Evolutionary conservation across 2,113 vertebrate species (phyloP), one percentile per base, ranked within the genome.

Genomic region (Aphyosemion australe): DNA sequence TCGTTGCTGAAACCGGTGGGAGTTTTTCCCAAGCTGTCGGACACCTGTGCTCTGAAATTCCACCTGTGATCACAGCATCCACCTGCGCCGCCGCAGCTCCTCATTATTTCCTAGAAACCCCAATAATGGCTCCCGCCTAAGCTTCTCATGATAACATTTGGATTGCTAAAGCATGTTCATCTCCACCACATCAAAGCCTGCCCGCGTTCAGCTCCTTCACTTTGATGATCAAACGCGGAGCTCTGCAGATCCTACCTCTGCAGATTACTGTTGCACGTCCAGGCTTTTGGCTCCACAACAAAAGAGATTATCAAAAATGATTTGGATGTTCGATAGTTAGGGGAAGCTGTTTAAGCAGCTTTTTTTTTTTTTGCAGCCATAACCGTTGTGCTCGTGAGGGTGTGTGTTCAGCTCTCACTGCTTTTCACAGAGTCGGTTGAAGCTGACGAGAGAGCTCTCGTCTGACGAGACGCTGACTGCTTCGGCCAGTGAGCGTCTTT

Each of bases 141-240:
- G 72, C 58, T 51, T 46, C 67, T 68, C 70, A 61, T 58, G 84
- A 91, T 85, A 87, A 82, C 76, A 65, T 57, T 61, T 71, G 72
- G 86, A 89, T 91, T 88, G 86, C 69, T 88, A 54, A 86, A 85
- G 83, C 78, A 72, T 88, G 86, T 82, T 84, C 82, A 76, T 87
- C 83, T 84, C 43, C 53, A 34, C 59, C 12, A 83, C 87, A 89
- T 90, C 89, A 91, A 91, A 91, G 90, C 52, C 57, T 3, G 31
- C 26, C 26, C 26, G 26, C 26, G 26, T 26, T 2, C 26, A 5
- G 26, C 26, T 71, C 34, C 34, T 6, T 72, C 55, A 49, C 83
- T 86, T 79, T 82, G 82, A 82, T 84, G 84, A 76, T 89, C 87
- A 84, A 81, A 79, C 77, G 58, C 56, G 0, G 8, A 74, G 73